Percentiles rank a stretch among this genome's conserved stretches.
Conservation (phyloP, 2,797 vertebrate genomes). For the Rhinoraja longicauda region DNA sequence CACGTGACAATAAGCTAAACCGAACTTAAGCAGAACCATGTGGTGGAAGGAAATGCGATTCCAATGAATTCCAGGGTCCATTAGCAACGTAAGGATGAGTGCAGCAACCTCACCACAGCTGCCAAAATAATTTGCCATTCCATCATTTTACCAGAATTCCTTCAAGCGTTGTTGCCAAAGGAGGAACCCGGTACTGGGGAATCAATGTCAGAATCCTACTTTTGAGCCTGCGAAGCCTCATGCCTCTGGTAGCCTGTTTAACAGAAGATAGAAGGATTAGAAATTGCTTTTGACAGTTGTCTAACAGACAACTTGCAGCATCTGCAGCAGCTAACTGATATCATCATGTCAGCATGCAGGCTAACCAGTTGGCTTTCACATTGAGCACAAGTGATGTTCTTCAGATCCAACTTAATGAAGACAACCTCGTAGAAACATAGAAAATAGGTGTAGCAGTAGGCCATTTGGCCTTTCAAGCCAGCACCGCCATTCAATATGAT, state of each 20-base stretch:
- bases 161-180: too few relatives aligned
- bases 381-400: not conserved
- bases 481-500: too few relatives aligned
- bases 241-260: not conserved
- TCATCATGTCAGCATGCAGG: not conserved
- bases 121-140: not conserved
- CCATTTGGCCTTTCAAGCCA: too few relatives aligned
- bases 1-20: too few relatives aligned
- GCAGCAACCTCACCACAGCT: not conserved
- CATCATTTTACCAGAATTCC: too few relatives aligned
- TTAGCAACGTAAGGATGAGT: not conserved
- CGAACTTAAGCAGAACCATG: too few relatives aligned
- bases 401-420: not conserved
- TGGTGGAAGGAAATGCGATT: not conserved
- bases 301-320: not conserved
- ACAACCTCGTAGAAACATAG: not conserved
- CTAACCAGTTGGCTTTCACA: not conserved
- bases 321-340: not conserved
- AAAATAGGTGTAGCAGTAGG: too few relatives aligned
- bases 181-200: not conserved
- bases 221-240: not conserved
- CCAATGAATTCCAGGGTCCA: not conserved
- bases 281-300: not conserved
- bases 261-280: not conserved
- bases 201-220: not conserved